phyloP scores from a whole-genome alignment of 1,140 invertebrate species.

The Bombus sylvicola region DNA sequence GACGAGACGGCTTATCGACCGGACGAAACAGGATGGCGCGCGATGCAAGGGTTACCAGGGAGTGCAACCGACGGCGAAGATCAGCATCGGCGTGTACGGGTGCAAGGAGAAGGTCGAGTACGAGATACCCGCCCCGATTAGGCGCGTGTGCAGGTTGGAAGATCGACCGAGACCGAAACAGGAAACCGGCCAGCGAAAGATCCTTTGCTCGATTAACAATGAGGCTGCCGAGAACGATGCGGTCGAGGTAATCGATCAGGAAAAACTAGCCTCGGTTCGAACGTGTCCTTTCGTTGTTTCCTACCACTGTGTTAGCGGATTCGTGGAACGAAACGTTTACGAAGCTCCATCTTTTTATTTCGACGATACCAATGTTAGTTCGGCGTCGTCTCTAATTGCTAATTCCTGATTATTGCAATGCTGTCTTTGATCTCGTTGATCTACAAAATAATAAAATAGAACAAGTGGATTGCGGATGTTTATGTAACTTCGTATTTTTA shows the following conservation, averaged over 20 bases:
- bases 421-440: neutral
- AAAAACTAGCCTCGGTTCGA: neutral
- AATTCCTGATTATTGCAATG: neutral
- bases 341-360: no score
- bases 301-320: neutral
- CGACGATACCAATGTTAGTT: no score
- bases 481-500: neutral
- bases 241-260: conserved; percentile 56
- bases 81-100: conserved; percentile 81
- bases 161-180: conserved; percentile 46
- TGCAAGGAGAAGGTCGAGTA: conserved; percentile 60
- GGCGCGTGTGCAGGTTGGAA: conserved; percentile 44
- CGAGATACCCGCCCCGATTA: conserved; percentile 51
- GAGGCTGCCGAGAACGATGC: neutral
- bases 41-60: conserved; percentile 60
- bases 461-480: neutral
- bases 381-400: neutral
- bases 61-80: conserved; percentile 69
- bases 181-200: conserved; percentile 30
- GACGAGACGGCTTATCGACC: conserved; percentile 71
- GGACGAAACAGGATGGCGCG: conserved; percentile 53
- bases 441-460: neutral
- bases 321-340: neutral
- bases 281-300: no score
- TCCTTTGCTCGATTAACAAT: conserved; percentile 22